These are phyloP conservation scores for Caenorhabditis elegans DNA, from an alignment of 1,140 invertebrate genomes.

Conservation along the genomic window DNA sequence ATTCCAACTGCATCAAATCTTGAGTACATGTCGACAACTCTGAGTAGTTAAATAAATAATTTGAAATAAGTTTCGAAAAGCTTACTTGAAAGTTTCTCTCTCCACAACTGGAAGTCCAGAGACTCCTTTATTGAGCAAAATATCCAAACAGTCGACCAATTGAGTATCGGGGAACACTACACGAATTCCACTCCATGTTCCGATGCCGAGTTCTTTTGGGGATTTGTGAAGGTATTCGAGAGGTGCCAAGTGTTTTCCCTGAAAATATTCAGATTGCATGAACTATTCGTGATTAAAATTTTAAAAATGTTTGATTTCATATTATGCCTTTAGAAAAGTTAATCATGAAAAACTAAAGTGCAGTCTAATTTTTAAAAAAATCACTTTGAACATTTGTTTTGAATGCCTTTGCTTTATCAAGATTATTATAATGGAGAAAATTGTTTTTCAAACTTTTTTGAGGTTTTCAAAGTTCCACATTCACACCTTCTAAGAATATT, in stretches of 20 bases:
- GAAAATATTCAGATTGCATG: no score
- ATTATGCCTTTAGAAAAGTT: no score
- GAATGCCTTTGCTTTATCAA: no score
- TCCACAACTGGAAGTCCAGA: conserved; percentile 43
- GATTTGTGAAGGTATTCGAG: conserved; percentile 37
- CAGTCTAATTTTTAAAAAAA: no score
- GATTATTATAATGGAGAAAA: no score
- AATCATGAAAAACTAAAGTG: no score
- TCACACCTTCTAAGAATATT: no score
- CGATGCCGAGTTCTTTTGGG: conserved; percentile 40
- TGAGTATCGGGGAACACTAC: conserved; percentile 44
- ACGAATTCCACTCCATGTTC: conserved; percentile 44
- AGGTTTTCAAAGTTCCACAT: no score
- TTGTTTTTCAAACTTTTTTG: no score
- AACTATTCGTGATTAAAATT: no score
- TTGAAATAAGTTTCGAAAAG: background rate
- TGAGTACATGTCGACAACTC: conserved; percentile 45
- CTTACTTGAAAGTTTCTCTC: conserved; percentile 40
- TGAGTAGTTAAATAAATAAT: background rate
- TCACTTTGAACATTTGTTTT: no score
- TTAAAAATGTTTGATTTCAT: background rate
- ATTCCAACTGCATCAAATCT: conserved; percentile 45
- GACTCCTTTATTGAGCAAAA: conserved; percentile 46
- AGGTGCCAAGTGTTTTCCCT: conserved; percentile 40
- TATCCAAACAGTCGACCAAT: conserved; percentile 41